A percentile compares a stretch with the other conserved stretches of the same genome.
phyloP scores from a whole-genome alignment of 2,797 vertebrate genomes.

The Columba guinea region DNA sequence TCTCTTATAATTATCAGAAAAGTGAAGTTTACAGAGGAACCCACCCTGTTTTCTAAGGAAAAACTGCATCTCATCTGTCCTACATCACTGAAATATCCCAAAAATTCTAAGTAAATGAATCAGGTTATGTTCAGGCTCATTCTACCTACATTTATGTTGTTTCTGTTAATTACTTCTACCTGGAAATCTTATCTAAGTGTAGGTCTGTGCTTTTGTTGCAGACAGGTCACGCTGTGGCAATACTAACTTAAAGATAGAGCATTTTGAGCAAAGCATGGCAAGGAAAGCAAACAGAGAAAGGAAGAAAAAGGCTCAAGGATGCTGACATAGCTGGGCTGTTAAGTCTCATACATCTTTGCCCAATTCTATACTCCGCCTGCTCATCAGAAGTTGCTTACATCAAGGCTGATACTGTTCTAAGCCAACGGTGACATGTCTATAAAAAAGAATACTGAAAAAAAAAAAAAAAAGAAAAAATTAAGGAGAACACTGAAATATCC shows the following conservation, averaged over 20 bases:
- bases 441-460: not conserved
- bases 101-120: not conserved
- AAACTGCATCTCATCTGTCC: not conserved
- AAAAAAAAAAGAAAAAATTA: not conserved
- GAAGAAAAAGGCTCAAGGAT: not conserved
- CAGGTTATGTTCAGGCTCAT: not conserved
- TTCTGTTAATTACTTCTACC: not conserved
- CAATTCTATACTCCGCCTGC: not conserved
- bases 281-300: not conserved
- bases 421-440: not conserved
- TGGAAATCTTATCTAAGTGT: not conserved
- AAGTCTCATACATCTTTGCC: not conserved
- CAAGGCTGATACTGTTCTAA: not conserved
- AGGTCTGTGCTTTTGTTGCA: not conserved
- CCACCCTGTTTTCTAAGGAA: not conserved
- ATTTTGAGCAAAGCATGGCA: not conserved
- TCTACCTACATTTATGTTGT: not conserved
- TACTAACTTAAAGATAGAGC: not conserved
- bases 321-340: not conserved
- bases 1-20: not conserved
- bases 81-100: not conserved
- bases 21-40: not conserved
- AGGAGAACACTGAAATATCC: not conserved
- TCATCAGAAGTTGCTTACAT: not conserved
- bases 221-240: not conserved